Conservation (phyloP, 2,888 invertebrate species). For the Amphipoea oculea region DNA sequence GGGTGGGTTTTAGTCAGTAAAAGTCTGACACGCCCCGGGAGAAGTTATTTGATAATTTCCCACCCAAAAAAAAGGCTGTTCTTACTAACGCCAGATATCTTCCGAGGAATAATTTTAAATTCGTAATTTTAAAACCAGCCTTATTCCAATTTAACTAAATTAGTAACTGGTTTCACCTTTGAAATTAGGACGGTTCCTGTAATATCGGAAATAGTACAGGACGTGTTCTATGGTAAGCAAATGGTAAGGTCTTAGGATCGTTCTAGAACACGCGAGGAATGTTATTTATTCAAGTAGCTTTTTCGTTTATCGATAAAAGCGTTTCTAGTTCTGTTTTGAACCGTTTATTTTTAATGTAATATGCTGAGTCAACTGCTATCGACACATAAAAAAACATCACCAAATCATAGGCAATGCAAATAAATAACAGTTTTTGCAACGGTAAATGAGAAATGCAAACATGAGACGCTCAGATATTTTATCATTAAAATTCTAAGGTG, state of each 20-base stretch:
- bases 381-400: not conserved
- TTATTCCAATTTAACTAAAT: not conserved
- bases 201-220: not conserved
- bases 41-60: no score
- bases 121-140: not conserved
- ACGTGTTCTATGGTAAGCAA: no score
- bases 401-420: not conserved
- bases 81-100: not conserved
- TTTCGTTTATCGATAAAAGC: not conserved
- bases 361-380: not conserved
- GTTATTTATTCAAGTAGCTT: not conserved
- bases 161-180: not conserved
- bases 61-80: no score
- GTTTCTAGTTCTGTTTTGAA: not conserved
- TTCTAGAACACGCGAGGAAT: not conserved
- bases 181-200: not conserved
- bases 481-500: slow-evolving; percentile 28
- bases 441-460: slow-evolving; percentile 14
- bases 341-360: no score
- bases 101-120: not conserved
- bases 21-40: no score
- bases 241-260: not conserved
- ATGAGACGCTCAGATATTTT: slow-evolving; percentile 23
- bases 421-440: slow-evolving; percentile 12
- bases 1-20: no score